A percentile compares a stretch with the other conserved stretches of the same genome.
Evolutionary conservation across 2,113 vertebrate species (phyloP).

Genomic region (Pelusios castaneus): DNA sequence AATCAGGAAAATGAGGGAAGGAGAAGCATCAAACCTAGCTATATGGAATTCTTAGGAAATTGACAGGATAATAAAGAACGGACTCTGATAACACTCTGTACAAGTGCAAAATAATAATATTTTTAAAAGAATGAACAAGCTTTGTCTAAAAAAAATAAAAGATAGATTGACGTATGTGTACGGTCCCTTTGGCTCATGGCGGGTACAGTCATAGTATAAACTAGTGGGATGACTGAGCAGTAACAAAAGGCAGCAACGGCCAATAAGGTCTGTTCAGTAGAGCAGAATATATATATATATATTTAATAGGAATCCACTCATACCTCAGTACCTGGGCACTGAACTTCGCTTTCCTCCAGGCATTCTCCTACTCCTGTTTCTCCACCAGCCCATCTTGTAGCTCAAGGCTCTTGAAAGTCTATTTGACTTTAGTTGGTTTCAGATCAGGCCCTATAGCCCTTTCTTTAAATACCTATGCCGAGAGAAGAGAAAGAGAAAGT

Average conservation of each 20-base stretch:
- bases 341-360: neutral
- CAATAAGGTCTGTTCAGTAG: neutral
- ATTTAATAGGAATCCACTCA: neutral
- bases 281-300: neutral
- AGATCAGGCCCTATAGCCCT: neutral
- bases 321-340: neutral
- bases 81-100: neutral
- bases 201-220: neutral
- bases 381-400: neutral
- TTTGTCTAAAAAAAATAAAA: neutral
- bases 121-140: neutral
- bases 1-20: neutral
- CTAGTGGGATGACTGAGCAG: neutral
- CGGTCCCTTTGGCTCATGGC: neutral
- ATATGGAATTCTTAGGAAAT: neutral
- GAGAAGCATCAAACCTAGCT: neutral
- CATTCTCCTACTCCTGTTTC: neutral
- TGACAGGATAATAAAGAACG: neutral
- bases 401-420: neutral
- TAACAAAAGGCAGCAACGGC: neutral
- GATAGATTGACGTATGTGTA: neutral
- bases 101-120: neutral
- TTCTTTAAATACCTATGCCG: neutral
- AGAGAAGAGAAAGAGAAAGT: neutral
- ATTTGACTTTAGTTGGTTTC: neutral